phyloP scores from a whole-genome alignment of 2,888 invertebrate genomes.

The Cordilura impudica region DNA sequence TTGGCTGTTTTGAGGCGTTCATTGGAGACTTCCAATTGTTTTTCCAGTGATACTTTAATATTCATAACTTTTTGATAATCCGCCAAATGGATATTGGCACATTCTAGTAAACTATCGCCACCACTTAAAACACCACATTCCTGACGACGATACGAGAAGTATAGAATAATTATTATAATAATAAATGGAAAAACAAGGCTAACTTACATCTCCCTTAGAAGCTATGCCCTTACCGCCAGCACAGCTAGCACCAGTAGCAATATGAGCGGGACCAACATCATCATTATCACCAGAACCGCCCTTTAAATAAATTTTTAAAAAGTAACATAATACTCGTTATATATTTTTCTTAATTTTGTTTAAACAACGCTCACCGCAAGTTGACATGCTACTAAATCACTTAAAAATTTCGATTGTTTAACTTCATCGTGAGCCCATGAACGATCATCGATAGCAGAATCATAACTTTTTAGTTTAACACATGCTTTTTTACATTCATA shows the following conservation, averaged over 20 bases:
- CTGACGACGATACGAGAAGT: too few relatives aligned
- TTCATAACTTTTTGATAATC: slow-evolving; percentile 67
- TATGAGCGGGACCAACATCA: background rate
- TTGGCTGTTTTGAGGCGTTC: slow-evolving; percentile 64
- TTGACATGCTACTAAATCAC: slow-evolving; percentile 73
- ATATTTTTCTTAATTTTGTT: background rate
- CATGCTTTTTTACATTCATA: slow-evolving; percentile 68
- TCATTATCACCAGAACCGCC: background rate
- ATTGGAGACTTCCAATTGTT: slow-evolving; percentile 64
- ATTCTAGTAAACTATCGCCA: slow-evolving; percentile 70
- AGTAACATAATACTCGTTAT: background rate
- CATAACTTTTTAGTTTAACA: slow-evolving; percentile 72
- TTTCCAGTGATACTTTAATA: slow-evolving; percentile 67
- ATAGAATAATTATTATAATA: too few relatives aligned
- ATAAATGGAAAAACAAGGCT: background rate
- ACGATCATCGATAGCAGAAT: slow-evolving; percentile 71
- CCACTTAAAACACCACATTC: slow-evolving; percentile 41
- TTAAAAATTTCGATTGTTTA: slow-evolving; percentile 72
- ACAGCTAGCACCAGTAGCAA: background rate
- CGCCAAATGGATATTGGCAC: slow-evolving; percentile 67
- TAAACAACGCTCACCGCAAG: slow-evolving; percentile 62
- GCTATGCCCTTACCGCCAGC: background rate
- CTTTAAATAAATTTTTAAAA: background rate
- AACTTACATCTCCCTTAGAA: slow-evolving; percentile 1
- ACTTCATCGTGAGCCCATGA: slow-evolving; percentile 73